Base-by-base conservation (phyloP, 2,113 vertebrate genomes). In the Mirounga angustirostris region DNA sequence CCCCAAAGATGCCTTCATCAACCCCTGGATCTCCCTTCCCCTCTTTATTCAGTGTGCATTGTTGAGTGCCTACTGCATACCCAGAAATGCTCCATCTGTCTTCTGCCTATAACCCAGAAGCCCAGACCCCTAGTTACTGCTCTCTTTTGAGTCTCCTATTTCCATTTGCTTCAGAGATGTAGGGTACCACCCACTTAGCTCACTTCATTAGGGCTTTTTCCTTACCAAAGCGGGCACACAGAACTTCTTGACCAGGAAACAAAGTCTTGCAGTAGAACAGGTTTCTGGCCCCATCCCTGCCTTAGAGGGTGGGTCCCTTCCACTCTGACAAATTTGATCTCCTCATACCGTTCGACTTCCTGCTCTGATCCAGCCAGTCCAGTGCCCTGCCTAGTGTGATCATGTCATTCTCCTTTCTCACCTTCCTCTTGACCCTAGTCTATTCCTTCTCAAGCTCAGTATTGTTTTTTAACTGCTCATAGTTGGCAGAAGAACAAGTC, bases 241-340 rank as follows among this genome's bases (percentile, higher is more conserved):
- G 79, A 56, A 63, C 50, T 84, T 87, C 33, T 54, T 58, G 92
- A 59, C 67, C 58, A 21, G 71, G 67, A 93, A 91, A 93, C 36
- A 73, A 92, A 50, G 36, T 73, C 2, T 21, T 95, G 59, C 90
- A 36, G 56, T 71, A n/a, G 58, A 90, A 92, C 69, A 81, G 30
- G 87, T 95, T 91, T 97, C 92, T 94, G 78, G 46, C 50, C 65
- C 87, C 26, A 26, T 94, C 24, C 67, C 50, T 87, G 81, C 85
- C 65, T 81, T 58, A 52, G 7, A 94, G 81, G 96, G 93, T 61
- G 95, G 78, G 36, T 95, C 91, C 56, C 30, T 79, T 94, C 69
- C 16, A 50, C 73, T 89, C 88, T 92, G 91, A 88, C 90, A 92
- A n/a, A 22, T 58, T 87, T 74, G 84, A 96, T 89, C 58, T 54